A percentile compares a stretch with the other conserved stretches of the same genome.
These are phyloP conservation scores for Galaxias olidus DNA, from an alignment of 2,797 vertebrate genomes.

Conservation along the genomic window DNA sequence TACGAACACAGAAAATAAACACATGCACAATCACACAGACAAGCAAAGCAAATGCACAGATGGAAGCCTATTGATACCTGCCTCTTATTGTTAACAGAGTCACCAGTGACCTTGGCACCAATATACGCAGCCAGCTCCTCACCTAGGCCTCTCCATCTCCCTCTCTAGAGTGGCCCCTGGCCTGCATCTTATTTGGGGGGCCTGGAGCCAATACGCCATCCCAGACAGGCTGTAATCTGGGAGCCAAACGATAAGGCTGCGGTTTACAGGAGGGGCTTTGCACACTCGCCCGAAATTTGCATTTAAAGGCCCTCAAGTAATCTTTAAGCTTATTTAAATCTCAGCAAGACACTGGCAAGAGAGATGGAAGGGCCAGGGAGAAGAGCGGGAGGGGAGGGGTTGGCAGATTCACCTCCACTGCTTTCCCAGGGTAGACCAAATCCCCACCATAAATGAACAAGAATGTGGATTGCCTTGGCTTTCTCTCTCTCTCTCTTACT, in stretches of 20 bases:
- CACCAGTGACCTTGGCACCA: constrained; percentile 66
- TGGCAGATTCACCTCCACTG: constrained; percentile 65
- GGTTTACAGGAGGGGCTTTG: constrained; percentile 75
- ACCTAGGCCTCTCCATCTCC: constrained; percentile 28
- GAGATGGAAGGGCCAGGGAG: constrained; percentile 29
- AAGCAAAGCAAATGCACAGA: constrained; percentile 40
- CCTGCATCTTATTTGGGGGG: constrained; percentile 64
- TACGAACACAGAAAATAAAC: constrained; percentile 9
- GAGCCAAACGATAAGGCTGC: constrained; percentile 74
- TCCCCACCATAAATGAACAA: constrained; percentile 63
- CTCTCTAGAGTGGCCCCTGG: constrained; percentile 62
- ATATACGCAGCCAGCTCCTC: constrained; percentile 33
- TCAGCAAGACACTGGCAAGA: constrained; percentile 71
- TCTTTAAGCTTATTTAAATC: constrained; percentile 81
- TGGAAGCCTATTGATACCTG: constrained; percentile 53
- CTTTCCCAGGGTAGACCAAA: constrained; percentile 70
- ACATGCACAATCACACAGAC: constrained; percentile 29
- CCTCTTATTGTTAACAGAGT: constrained; percentile 53
- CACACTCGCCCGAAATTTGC: constrained; percentile 71
- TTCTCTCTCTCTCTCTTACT: constrained; percentile 38
- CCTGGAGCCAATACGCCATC: constrained; percentile 67
- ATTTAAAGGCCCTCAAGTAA: constrained; percentile 81
- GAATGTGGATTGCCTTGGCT: constrained; percentile 49
- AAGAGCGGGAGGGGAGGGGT: constrained; percentile 1
- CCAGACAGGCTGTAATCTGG: constrained; percentile 74